Conservation (phyloP, 2,797 vertebrate species). For the Cyclura pinguis region DNA sequence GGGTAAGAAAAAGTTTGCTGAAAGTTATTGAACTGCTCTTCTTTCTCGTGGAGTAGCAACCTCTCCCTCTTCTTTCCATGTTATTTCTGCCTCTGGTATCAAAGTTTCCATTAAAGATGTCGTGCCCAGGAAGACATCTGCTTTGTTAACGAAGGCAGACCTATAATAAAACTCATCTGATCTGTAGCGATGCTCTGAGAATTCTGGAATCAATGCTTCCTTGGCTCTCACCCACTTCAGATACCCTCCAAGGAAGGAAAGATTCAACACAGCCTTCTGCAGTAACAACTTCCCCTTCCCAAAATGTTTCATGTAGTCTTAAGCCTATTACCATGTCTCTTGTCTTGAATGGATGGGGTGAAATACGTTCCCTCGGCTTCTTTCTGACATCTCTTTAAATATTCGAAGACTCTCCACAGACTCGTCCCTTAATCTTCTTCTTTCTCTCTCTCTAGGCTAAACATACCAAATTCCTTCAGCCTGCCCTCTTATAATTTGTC, state of each 20-base stretch:
- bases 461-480: slow-evolving; percentile 10
- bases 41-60: too few species aligned
- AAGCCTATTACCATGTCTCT: not conserved
- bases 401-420: not conserved
- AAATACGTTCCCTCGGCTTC: not conserved
- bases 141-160: too few species aligned
- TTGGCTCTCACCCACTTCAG: too few species aligned
- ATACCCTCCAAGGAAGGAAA: not conserved
- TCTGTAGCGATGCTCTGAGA: not conserved
- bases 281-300: not conserved
- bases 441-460: not conserved
- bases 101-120: too few species aligned
- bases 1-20: too few species aligned
- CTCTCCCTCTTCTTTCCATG: too few species aligned
- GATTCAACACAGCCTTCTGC: not conserved
- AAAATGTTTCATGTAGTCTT: not conserved
- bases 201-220: not conserved
- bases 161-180: not conserved
- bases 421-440: slow-evolving; percentile 1
- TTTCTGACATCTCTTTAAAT: slow-evolving; percentile 8
- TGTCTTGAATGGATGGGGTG: not conserved
- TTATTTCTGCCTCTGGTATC: too few species aligned
- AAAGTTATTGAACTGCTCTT: too few species aligned
- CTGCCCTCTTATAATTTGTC: not conserved
- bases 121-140: too few species aligned